Evolutionary conservation across 2,113 vertebrate genomes (phyloP), one percentile per base, ranked within the genome.

Genomic region (Rhinolophus ferrumequinum): DNA sequence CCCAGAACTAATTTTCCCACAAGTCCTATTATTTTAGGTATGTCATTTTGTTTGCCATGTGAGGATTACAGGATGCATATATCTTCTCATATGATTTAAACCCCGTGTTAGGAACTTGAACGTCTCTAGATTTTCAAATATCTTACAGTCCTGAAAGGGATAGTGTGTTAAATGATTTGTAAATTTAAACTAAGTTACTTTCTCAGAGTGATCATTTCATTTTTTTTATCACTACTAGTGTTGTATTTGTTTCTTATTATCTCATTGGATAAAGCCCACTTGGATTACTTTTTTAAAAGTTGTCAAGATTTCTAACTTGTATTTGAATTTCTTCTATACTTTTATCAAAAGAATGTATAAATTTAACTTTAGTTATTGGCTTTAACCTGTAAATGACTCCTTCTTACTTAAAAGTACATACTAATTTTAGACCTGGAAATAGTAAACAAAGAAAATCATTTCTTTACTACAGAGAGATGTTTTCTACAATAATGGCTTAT

Each of bases 371-470:
- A 94, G 6, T 41, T 87, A 41, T 19, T 88, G 28, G 26, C 14
- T 80, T 96, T 87, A 26, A 80, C 83, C 33, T 85, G 8, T 66
- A 91, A 93, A 88, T 95, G 88, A 84, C 33, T 70, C 56, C 24
- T 77, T 58, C 22, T 92, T 66, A 79, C 1, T 16, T 70, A 90
- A 87, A 90, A 80, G 24, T 88, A 70, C 3, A 28, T 62, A 47
- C 22, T 62, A 47, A 85, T 94, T 72, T 73, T 73, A 67, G 14
- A 67, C 10, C 16, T 67, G 38, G 66, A 67, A 72, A 50, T 22
- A 50, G 13, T 76, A 84, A n/a, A 14, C 19, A 88, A 96, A 94
- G 52, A 86, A 81, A 73, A 73, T 77, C 10, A 75, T 80, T 95
- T 56, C 16, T 87, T 94, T 41, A 16, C 33, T 33, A 18, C 24